Percentiles rank a stretch among this genome's conserved stretches.
Evolutionary conservation across 2,797 vertebrate genomes (phyloP).

Genomic region (Aselliscus stoliczkanus): DNA sequence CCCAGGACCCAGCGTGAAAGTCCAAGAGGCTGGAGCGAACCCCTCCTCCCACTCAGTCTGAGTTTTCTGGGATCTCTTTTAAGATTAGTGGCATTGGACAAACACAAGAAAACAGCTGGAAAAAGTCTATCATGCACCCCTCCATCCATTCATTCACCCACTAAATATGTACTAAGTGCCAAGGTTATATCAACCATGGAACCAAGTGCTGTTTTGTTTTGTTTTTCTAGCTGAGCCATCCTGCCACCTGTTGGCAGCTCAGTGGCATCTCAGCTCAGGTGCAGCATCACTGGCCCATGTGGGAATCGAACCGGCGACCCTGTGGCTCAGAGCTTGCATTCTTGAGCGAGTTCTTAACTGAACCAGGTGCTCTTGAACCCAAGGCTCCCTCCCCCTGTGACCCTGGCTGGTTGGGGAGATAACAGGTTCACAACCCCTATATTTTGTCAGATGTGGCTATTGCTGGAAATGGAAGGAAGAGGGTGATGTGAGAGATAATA

Average conservation of each 20-base stretch:
- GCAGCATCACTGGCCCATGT: no score
- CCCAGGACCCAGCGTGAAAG: neutral
- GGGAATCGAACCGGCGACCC: no score
- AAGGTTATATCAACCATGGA: neutral
- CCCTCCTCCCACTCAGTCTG: neutral
- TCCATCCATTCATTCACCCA: neutral
- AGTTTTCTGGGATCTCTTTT: neutral
- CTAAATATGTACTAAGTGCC: neutral
- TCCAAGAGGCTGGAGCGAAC: accelerated
- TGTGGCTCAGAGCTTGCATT: no score
- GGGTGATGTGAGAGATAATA: neutral
- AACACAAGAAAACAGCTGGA: neutral
- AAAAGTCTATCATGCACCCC: neutral
- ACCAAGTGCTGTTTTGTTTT: no score
- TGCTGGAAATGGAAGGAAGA: neutral
- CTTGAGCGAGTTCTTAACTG: no score
- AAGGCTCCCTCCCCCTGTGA: neutral
- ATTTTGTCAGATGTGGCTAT: neutral
- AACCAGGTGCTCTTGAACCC: neutral
- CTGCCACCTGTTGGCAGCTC: no score
- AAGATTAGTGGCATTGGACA: neutral
- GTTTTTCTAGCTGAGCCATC: no score
- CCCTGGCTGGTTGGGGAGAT: neutral
- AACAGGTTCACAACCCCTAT: neutral
- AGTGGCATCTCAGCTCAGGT: no score